Base-by-base conservation (phyloP, 2,888 invertebrate species). In the Orgyia antiqua region DNA sequence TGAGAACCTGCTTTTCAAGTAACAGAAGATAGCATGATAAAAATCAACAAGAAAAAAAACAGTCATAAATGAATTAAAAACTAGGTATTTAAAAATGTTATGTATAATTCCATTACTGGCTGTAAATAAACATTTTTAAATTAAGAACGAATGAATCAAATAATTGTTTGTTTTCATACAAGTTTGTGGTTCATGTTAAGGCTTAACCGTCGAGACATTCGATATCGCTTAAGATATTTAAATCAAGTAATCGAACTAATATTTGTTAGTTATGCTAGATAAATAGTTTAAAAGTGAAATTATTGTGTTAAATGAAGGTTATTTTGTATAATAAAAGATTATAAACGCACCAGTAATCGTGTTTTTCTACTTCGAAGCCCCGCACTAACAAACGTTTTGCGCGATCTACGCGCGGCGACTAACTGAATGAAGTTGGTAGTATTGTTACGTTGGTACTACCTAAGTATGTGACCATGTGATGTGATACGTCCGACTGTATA, bases 401-500 rank as follows among this genome's bases (percentile, higher is more conserved):
- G 74, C 83, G 73, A 42, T 44, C 46, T 42, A 58, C 78, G 80
- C 82, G 78, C 80, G 57, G 53, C 50, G 56, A 61, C 54, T 48
- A 62, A 83, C 80, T 79, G 72, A 65, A 50, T 51, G 50, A 51
- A 33, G 32, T 36, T 51, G 33, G 31, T 34, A 42, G 51, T 56
- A 49, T 60, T 57, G 63, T 52, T 46, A 76, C 68, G 79, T 80
- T 82, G 82, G 79, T 72, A 67, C 64, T 58, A 42, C 66, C 56
- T 63, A 15, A 62, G 51, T 82, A 82, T 80, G 83, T 83, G 83
- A 82, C 69, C 63, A 60, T 52, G 42, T 50, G 58, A 62, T n/a
- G n/a, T n/a, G n/a, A n/a, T n/a, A n/a, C n/a, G n/a, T n/a, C n/a
- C n/a, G n/a, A n/a, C n/a, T n/a, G n/a, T n/a, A n/a, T n/a, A n/a